Conservation (phyloP, 1,140 invertebrate genomes). For the Hyphantria cunea region DNA sequence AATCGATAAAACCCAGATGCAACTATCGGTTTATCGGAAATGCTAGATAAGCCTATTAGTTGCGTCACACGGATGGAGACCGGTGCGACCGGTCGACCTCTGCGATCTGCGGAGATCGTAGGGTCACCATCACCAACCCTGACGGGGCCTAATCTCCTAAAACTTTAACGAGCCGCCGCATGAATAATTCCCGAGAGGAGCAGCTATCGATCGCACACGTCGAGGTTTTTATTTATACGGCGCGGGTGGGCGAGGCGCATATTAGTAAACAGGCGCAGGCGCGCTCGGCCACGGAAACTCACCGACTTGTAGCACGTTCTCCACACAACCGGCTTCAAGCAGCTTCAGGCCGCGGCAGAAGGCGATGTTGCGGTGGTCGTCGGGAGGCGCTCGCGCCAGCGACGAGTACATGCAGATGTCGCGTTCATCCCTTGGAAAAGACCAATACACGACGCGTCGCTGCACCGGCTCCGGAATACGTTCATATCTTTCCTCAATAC, state of each 20-base stretch:
- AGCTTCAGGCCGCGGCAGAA: constrained; percentile 93
- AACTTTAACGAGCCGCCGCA: constrained; percentile 69
- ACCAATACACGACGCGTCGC: constrained; percentile 93
- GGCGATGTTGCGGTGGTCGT: constrained; percentile 90
- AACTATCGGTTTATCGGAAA: constrained; percentile 40
- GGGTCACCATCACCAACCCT: constrained; percentile 39
- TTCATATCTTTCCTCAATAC: constrained; percentile 92
- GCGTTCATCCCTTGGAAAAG: constrained; percentile 92
- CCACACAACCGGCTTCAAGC: constrained; percentile 90
- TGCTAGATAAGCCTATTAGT: constrained; percentile 37
- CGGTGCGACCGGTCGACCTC: constrained; percentile 22
- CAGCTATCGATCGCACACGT: constrained; percentile 80
- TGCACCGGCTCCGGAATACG: constrained; percentile 94
- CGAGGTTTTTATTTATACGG: constrained; percentile 81
- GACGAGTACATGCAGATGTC: constrained; percentile 96
- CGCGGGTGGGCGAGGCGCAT: constrained; percentile 79
- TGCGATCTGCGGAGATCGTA: constrained; percentile 32
- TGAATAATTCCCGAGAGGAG: constrained; percentile 80
- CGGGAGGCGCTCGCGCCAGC: constrained; percentile 84
- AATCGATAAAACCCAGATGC: constrained; percentile 41
- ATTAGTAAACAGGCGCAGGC: constrained; percentile 81
- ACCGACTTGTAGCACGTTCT: constrained; percentile 94
- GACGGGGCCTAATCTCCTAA: constrained; percentile 63
- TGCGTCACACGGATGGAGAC: constrained; percentile 24
- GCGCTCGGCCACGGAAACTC: constrained; percentile 81